Conservation (phyloP, 2,113 vertebrate species). For the Caranx melampygus region DNA sequence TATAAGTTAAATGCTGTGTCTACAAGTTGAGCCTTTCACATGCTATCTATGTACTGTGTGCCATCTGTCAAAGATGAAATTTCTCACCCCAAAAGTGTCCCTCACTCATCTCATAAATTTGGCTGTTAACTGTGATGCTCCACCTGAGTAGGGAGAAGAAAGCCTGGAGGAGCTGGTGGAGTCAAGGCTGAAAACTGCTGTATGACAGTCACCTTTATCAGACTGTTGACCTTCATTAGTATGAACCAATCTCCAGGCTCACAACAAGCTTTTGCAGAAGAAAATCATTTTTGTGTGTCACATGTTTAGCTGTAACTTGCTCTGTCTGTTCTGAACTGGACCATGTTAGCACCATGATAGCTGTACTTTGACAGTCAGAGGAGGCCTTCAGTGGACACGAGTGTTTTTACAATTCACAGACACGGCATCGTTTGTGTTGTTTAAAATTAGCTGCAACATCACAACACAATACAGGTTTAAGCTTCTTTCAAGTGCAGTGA, state of each 20-base stretch:
- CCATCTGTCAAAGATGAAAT: background rate
- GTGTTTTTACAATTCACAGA: background rate
- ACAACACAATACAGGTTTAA: background rate
- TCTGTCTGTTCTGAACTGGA: background rate
- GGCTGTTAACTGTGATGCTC: background rate
- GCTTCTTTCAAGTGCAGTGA: background rate
- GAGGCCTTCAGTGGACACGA: background rate
- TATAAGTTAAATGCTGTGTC: slow-evolving; percentile 1
- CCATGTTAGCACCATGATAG: background rate
- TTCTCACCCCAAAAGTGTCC: background rate
- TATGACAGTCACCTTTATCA: background rate
- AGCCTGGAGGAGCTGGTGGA: background rate
- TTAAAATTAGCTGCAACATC: background rate
- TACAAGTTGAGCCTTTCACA: background rate
- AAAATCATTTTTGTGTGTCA: background rate
- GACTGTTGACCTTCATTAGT: background rate
- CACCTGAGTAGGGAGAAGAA: background rate
- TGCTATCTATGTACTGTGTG: background rate
- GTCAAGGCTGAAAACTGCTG: background rate
- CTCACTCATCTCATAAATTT: background rate
- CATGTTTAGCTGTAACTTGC: background rate
- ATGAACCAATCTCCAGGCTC: background rate
- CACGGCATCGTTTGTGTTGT: background rate
- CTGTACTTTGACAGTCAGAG: background rate
- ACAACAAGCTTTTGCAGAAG: background rate